Percentiles rank a stretch among this genome's conserved stretches.
These are phyloP conservation scores for Cottus gobio DNA, from an alignment of 2,113 vertebrate species.

Conservation along the genomic window DNA sequence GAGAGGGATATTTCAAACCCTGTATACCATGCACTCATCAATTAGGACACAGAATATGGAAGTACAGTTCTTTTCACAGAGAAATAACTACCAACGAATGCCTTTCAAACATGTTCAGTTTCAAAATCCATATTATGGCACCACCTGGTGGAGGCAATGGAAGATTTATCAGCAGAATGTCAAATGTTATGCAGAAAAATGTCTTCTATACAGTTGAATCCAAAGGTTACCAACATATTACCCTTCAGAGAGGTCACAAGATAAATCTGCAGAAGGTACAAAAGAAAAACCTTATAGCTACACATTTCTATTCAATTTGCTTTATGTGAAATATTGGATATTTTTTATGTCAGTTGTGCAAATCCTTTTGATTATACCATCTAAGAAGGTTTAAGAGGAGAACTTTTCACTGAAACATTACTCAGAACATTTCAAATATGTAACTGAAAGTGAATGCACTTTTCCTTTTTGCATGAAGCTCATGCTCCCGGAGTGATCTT, in stretches of 20 bases:
- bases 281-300: not conserved
- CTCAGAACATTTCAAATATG: not conserved
- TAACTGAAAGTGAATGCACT: not conserved
- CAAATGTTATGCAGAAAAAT: not conserved
- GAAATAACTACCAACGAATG: not conserved
- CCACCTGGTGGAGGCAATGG: not conserved
- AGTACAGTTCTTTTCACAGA: not conserved
- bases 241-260: not conserved
- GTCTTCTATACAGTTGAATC: not conserved
- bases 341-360: not conserved
- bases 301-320: not conserved
- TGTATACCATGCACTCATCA: not conserved
- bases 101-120: not conserved
- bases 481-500: constrained; percentile 63
- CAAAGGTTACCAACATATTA: not conserved
- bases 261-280: not conserved
- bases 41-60: not conserved
- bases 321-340: not conserved
- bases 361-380: not conserved
- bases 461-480: constrained; percentile 9
- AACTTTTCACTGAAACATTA: not conserved
- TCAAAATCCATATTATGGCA: not conserved
- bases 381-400: not conserved
- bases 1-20: not conserved
- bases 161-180: not conserved